A percentile compares a stretch with the other conserved stretches of the same genome.
phyloP scores from a whole-genome alignment of 2,113 vertebrate genomes.

The Rousettus leschenaultii region DNA sequence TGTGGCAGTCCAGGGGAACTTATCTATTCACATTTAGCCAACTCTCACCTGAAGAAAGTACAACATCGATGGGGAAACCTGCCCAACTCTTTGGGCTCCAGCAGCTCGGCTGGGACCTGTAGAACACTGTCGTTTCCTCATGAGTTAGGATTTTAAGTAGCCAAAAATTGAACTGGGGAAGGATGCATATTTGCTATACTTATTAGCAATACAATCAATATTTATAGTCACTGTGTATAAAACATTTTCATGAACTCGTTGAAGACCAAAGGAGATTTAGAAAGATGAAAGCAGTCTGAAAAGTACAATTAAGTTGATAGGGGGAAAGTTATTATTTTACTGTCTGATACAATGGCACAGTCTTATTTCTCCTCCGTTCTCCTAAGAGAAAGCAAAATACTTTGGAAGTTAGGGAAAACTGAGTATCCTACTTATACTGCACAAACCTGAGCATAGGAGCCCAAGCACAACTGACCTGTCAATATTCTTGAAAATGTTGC shows the following conservation, averaged over 20 bases:
- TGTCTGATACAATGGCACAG: background rate
- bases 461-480: conserved; percentile 85
- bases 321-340: background rate
- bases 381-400: background rate
- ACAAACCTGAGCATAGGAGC: background rate
- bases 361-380: background rate
- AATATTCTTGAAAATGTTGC: conserved; percentile 97
- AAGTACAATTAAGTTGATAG: background rate
- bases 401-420: background rate
- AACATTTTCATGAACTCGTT: background rate
- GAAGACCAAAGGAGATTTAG: conserved; percentile 14
- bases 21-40: background rate
- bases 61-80: no score
- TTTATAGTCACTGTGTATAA: background rate
- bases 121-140: background rate
- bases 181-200: background rate
- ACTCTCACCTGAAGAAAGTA: background rate
- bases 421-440: background rate
- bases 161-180: background rate
- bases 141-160: background rate
- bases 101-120: background rate
- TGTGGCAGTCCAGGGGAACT: background rate
- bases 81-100: no score
- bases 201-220: background rate
- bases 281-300: background rate